Conservation (phyloP, 2,888 invertebrate genomes). For the Orchestes rusci region DNA sequence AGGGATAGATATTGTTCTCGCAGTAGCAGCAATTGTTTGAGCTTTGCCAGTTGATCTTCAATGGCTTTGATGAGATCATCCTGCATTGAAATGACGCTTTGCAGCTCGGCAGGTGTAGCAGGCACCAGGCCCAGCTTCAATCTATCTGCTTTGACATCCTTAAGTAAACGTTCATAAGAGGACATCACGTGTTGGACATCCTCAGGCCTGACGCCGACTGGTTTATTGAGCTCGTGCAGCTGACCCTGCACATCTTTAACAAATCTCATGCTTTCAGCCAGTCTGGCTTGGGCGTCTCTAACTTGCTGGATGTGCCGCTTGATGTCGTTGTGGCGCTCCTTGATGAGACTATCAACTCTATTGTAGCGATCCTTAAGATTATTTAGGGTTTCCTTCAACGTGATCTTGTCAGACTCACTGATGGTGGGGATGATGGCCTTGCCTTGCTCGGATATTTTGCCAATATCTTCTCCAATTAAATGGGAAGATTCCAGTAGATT, state of each 20-base stretch:
- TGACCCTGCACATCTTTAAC: constrained; percentile 77
- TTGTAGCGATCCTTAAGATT: constrained; percentile 71
- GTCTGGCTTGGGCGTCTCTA: constrained; percentile 70
- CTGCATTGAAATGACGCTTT: constrained; percentile 71
- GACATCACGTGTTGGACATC: constrained; percentile 80
- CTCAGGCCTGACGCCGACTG: constrained; percentile 79
- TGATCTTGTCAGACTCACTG: constrained; percentile 78
- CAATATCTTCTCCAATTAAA: constrained; percentile 62
- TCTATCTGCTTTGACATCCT: constrained; percentile 71
- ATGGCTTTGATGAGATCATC: constrained; percentile 79
- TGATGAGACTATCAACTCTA: constrained; percentile 65
- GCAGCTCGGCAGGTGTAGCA: constrained; percentile 69
- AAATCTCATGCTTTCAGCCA: constrained; percentile 74
- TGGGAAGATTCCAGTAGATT: constrained; percentile 69
- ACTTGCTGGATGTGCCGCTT: constrained; percentile 74
- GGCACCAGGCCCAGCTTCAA: constrained; percentile 70
- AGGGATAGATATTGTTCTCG: constrained; percentile 84
- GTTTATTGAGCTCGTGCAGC: constrained; percentile 73
- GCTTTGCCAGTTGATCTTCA: constrained; percentile 76
- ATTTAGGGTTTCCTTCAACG: constrained; percentile 72
- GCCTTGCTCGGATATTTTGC: constrained; percentile 70
- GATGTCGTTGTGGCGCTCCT: constrained; percentile 66
- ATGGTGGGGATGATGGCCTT: constrained; percentile 73
- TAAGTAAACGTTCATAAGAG: constrained; percentile 70
- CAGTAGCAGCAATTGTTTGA: constrained; percentile 69